Conservation (phyloP, 1,140 invertebrate genomes). For the Aphaenogaster ashmeadi region DNA sequence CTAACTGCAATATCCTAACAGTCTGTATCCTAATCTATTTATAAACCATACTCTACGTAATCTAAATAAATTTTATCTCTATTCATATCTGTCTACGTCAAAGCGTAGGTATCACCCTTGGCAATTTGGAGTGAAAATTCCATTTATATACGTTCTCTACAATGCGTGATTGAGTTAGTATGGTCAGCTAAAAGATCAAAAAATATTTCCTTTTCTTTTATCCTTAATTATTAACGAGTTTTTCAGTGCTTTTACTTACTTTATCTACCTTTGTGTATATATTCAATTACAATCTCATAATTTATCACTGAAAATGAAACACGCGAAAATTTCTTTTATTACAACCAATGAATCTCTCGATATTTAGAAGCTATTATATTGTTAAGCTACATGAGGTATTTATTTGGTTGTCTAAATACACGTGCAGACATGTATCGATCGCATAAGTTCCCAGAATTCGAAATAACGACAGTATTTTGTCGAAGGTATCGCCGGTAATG, state of each 20-base stretch:
- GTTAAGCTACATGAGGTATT: neutral
- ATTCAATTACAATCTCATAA: neutral
- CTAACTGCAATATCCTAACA: neutral
- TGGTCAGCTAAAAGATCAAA: neutral
- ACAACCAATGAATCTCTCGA: neutral
- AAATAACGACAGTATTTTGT: constrained; percentile 44
- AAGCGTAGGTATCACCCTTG: neutral
- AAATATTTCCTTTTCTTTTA: neutral
- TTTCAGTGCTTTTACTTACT: neutral
- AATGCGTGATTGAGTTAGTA: neutral
- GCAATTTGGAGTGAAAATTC: neutral
- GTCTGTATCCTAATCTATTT: neutral
- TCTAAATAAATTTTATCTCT: neutral
- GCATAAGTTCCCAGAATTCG: constrained; percentile 19
- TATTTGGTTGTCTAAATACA: neutral
- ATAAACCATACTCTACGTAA: neutral
- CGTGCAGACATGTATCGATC: neutral
- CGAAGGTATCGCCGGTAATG: constrained; percentile 29
- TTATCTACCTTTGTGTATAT: neutral
- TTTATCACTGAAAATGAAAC: neutral
- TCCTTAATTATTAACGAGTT: neutral
- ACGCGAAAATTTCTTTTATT: neutral
- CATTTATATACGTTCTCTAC: neutral
- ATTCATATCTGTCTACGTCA: neutral
- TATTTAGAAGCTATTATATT: neutral